These are phyloP conservation scores for Bursaphelenchus okinawaensis DNA, from an alignment of 2,888 invertebrate genomes.

Conservation along the genomic window DNA sequence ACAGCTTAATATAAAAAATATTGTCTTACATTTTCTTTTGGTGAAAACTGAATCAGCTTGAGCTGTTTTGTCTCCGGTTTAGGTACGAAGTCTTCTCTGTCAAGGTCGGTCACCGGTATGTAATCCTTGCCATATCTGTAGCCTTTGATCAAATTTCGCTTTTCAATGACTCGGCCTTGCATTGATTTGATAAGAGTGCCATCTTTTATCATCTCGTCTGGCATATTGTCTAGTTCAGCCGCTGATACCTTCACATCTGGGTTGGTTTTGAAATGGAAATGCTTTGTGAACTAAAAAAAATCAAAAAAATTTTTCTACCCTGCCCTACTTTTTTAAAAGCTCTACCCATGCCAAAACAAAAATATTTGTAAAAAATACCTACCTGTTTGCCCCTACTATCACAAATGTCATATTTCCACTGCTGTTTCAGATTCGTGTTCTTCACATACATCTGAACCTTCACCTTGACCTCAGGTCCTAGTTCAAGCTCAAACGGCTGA, in stretches of 20 bases:
- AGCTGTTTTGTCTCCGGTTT: constrained; percentile 25
- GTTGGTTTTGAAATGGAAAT: background rate
- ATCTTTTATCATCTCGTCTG: constrained; percentile 15
- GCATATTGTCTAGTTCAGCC: constrained; percentile 14
- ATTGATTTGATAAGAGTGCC: background rate
- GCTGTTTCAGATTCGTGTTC: constrained; percentile 6
- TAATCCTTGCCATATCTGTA: constrained; percentile 28
- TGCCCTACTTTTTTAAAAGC: background rate
- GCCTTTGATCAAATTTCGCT: constrained; percentile 27
- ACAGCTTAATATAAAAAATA: background rate
- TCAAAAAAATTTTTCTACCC: background rate
- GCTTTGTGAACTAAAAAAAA: constrained; percentile 2
- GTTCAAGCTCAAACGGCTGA: constrained; percentile 24
- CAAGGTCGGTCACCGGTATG: constrained; percentile 21
- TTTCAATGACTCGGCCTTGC: constrained; percentile 16
- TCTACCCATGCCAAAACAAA: too few species aligned
- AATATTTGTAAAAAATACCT: background rate
- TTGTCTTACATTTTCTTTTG: constrained; percentile 20
- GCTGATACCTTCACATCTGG: constrained; percentile 1
- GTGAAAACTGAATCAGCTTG: constrained; percentile 26
- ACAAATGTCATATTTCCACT: background rate
- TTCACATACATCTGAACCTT: constrained; percentile 32
- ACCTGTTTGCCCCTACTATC: background rate
- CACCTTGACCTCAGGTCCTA: constrained; percentile 19
- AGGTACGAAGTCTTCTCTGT: constrained; percentile 14